Percentiles rank a stretch among this genome's conserved stretches.
phyloP scores from a whole-genome alignment of 2,113 vertebrate species.

The Furnarius figulus region DNA sequence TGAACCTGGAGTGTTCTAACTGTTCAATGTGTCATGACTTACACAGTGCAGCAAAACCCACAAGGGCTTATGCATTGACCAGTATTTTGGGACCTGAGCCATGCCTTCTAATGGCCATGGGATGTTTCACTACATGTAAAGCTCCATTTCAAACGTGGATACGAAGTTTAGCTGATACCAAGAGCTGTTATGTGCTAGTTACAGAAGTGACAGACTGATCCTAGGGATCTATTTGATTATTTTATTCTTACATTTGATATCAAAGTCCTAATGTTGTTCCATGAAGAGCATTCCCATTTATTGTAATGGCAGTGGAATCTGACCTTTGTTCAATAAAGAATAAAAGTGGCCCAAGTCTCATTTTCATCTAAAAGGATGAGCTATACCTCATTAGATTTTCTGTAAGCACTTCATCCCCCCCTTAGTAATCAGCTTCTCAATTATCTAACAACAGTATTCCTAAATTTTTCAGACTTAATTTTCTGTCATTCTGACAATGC shows the following conservation, averaged over 20 bases:
- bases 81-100: background rate
- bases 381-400: background rate
- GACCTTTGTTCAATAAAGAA: background rate
- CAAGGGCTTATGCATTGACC: fast-evolving
- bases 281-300: background rate
- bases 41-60: background rate
- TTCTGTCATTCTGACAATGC: background rate
- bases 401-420: background rate
- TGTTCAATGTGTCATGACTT: background rate
- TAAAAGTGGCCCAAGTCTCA: background rate
- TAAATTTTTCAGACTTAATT: background rate
- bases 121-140: background rate
- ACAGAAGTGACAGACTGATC: background rate
- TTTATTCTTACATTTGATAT: background rate
- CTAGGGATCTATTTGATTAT: background rate
- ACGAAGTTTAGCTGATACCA: background rate
- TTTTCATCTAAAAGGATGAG: background rate
- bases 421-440: background rate
- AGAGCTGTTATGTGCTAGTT: background rate
- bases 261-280: background rate
- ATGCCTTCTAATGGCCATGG: fast-evolving
- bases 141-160: background rate
- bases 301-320: background rate
- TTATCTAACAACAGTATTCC: background rate
- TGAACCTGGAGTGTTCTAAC: background rate